Conservation (phyloP, 2,888 invertebrate genomes). For the Odontocerum albicorne region DNA sequence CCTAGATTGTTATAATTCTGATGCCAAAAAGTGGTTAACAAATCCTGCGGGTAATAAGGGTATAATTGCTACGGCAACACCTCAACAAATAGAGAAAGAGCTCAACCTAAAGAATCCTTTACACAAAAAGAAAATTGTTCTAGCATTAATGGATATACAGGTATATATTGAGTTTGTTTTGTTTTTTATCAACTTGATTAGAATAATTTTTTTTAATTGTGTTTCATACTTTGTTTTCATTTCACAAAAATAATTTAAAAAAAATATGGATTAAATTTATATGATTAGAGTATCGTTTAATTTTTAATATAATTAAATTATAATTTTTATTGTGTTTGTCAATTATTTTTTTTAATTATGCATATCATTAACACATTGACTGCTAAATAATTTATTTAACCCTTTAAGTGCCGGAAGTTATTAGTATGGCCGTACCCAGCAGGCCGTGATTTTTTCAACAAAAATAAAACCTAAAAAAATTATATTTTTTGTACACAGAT, state of each 20-base stretch:
- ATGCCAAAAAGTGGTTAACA: slow-evolving; percentile 82
- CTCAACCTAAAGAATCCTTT: slow-evolving; percentile 79
- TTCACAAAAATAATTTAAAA: too few species aligned
- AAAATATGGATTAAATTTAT: too few species aligned
- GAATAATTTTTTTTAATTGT: too few species aligned
- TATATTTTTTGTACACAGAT: too few species aligned
- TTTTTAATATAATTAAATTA: neutral
- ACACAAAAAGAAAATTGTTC: slow-evolving; percentile 89
- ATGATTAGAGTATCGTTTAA: too few species aligned
- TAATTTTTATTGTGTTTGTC: neutral
- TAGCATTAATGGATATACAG: slow-evolving; percentile 68
- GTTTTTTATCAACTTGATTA: neutral
- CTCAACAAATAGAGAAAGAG: slow-evolving; percentile 86
- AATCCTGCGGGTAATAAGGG: slow-evolving; percentile 67
- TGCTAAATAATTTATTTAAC: too few species aligned
- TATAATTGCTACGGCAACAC: slow-evolving; percentile 71
- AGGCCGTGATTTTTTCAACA: too few species aligned
- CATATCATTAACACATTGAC: too few species aligned
- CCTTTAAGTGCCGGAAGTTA: too few species aligned
- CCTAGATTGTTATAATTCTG: slow-evolving; percentile 75
- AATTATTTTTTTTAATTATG: neutral
- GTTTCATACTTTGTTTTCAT: too few species aligned
- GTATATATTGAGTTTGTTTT: slow-evolving; percentile 38
- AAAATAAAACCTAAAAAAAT: too few species aligned
- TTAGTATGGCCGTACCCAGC: too few species aligned